These are phyloP conservation scores for Pyrrhosoma nymphula DNA, from an alignment of 2,888 invertebrate genomes.

Conservation along the genomic window DNA sequence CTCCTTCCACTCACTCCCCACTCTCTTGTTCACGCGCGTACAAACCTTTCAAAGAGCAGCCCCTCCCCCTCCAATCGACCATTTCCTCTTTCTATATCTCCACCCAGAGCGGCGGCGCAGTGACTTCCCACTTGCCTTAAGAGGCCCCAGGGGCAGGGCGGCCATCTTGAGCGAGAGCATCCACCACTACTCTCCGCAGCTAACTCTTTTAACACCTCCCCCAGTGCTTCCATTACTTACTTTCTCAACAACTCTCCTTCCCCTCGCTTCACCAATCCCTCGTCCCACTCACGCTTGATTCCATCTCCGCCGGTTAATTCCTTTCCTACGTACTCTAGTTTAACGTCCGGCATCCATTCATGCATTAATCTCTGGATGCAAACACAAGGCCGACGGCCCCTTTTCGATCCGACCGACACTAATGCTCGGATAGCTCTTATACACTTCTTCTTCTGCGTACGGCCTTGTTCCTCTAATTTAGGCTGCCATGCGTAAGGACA, in stretches of 20 bases:
- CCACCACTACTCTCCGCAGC: background rate
- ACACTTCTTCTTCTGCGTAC: too few relatives aligned
- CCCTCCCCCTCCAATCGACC: background rate
- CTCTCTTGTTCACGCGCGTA: background rate
- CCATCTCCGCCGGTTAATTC: background rate
- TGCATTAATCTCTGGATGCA: too few relatives aligned
- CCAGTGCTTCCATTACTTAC: background rate
- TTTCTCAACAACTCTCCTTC: background rate
- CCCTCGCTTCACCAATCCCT: background rate
- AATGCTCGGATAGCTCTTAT: too few relatives aligned
- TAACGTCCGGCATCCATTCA: background rate
- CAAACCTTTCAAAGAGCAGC: background rate
- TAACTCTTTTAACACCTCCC: constrained; percentile 31
- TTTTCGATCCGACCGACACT: too few relatives aligned
- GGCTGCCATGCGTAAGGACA: too few relatives aligned
- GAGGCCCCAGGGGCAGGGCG: background rate
- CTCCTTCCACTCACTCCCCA: background rate
- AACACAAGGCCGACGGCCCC: too few relatives aligned
- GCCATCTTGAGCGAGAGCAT: background rate
- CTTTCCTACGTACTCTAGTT: background rate
- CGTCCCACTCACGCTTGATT: background rate
- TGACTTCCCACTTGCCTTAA: background rate
- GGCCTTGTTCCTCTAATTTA: too few relatives aligned
- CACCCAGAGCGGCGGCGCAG: background rate
- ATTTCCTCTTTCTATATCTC: background rate